Base-by-base conservation (phyloP, 2,797 vertebrate genomes). In the Eulemur rubriventer region DNA sequence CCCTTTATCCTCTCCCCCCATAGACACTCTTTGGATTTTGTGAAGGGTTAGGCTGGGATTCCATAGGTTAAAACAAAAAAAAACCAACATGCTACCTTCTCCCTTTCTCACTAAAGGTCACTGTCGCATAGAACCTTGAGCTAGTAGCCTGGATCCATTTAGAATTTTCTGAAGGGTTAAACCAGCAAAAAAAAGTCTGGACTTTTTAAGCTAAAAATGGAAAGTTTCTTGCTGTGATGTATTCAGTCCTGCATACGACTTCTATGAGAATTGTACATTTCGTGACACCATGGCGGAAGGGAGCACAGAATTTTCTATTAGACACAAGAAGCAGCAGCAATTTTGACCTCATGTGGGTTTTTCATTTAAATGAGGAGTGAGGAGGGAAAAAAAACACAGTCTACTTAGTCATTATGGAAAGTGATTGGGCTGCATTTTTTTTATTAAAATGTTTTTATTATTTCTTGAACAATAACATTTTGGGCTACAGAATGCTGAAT, bases 401-500 rank as follows among this genome's bases (percentile, higher is more conserved):
- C 18, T n/a, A 28, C 30, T 69, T 26, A 70, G 35, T 69, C 50
- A 69, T 91, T 55, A 30, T 65, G 46, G 43, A 52, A 78, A 79
- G 63, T 75, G 17, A 88, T 79, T 50, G 78, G 92, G 86, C 52
- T 76, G 63, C 7, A 38, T 63, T 92, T 89, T 94, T 94, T 93
- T 95, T 87, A 94, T 93, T 89, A 93, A 94, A 73, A 14, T 10
- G 52, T 75, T 81, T 90, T 92, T 92, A 96, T 75, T 96, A 96
- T 70, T 96, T 93, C 88, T 92, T 94, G 76, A 97, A 94, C 89
- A 96, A 92, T 97, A 92, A 93, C 92, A 91, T 92, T 95, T 96
- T 7, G 30, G 55, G 57, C 92, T 95, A 67, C 65, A 38, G 84
- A 96, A 90, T 48, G 63, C 75, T 85, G 78, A 2, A 46, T 95